Percentiles rank a stretch among this genome's conserved stretches.
Conservation (phyloP, 2,888 invertebrate genomes). For the Cephus pygmeus region DNA sequence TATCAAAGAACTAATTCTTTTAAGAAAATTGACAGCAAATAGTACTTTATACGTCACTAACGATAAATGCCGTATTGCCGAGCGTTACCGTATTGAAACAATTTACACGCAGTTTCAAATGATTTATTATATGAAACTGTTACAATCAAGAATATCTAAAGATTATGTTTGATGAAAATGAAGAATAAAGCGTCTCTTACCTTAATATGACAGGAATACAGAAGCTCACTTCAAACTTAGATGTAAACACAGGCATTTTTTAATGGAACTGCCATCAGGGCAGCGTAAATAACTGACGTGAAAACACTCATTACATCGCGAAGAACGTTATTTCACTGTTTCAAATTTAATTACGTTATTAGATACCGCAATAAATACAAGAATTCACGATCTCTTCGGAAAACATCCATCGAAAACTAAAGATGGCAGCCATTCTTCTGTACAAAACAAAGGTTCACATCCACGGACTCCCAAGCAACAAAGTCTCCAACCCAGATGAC, state of each 20-base stretch:
- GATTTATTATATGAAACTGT: slow-evolving; percentile 10
- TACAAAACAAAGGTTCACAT: slow-evolving; percentile 78
- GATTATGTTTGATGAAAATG: slow-evolving; percentile 16
- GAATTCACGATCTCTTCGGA: slow-evolving; percentile 68
- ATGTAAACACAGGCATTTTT: slow-evolving; percentile 82
- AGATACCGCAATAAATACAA: slow-evolving; percentile 55
- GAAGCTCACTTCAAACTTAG: slow-evolving; percentile 74
- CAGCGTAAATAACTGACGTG: slow-evolving; percentile 62
- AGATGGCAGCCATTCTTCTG: slow-evolving; percentile 88
- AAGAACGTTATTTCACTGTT: slow-evolving; percentile 61
- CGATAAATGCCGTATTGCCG: slow-evolving; percentile 26
- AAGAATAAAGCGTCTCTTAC: slow-evolving; percentile 61
- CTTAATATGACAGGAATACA: slow-evolving; percentile 74
- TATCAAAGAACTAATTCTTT: background rate
- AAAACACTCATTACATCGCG: slow-evolving; percentile 65
- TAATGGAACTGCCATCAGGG: slow-evolving; percentile 58
- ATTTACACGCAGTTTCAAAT: slow-evolving; percentile 7
- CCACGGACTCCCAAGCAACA: slow-evolving; percentile 62
- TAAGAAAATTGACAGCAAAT: slow-evolving; percentile 4
- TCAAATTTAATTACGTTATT: slow-evolving; percentile 61
- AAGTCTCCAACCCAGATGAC: slow-evolving; percentile 60
- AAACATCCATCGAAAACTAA: slow-evolving; percentile 85
- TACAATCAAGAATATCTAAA: slow-evolving; percentile 2
- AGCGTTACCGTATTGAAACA: slow-evolving; percentile 15
- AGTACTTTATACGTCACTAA: slow-evolving; percentile 35